Conservation (phyloP, 1,140 invertebrate genomes). For the Lethrus apterus region DNA sequence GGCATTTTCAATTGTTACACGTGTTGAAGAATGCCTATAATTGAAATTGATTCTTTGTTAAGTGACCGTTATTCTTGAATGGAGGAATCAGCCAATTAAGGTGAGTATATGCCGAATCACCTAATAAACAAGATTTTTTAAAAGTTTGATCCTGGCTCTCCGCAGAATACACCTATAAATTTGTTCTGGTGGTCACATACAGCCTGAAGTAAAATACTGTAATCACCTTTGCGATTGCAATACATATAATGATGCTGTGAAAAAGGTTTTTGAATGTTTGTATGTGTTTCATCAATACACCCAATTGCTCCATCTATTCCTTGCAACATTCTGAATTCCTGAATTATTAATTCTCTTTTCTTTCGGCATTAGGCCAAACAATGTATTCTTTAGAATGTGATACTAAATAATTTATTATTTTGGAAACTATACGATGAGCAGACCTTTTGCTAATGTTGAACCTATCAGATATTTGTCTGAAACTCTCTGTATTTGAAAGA, state of each 20-base stretch:
- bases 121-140: conserved; percentile 16
- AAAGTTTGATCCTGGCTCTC: conserved; percentile 17
- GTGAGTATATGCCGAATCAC: conserved; percentile 16
- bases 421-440: too few relatives aligned
- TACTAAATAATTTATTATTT: too few relatives aligned
- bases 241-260: conserved; percentile 12
- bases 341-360: background rate
- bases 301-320: conserved; percentile 1
- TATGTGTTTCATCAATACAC: conserved; percentile 11
- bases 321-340: background rate
- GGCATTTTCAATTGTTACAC: conserved; percentile 10
- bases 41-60: conserved; percentile 17
- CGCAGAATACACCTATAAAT: conserved; percentile 17
- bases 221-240: background rate
- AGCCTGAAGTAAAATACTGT: conserved; percentile 8
- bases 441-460: too few relatives aligned
- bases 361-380: background rate
- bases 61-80: conserved; percentile 12
- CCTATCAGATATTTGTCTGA: too few relatives aligned
- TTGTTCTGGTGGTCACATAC: background rate
- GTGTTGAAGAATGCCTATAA: conserved; percentile 8
- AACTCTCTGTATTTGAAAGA: too few relatives aligned
- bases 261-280: conserved; percentile 14
- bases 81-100: conserved; percentile 17
- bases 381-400: too few relatives aligned